Conservation (phyloP, 2,888 invertebrate species). For the Schrankia costaestrigalis region DNA sequence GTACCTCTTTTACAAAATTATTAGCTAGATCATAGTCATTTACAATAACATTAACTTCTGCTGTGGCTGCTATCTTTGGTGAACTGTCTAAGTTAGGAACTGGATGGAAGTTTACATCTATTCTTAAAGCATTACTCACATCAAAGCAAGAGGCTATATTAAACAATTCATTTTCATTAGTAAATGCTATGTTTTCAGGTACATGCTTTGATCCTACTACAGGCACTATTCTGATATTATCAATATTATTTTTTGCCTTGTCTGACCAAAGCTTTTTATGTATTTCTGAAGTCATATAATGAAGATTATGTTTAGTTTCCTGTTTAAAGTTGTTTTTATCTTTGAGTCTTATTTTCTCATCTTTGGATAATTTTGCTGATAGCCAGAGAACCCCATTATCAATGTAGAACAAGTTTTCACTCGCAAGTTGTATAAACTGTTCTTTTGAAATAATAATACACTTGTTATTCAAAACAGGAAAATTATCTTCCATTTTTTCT, state of each 20-base stretch:
- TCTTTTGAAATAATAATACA: conserved; percentile 64
- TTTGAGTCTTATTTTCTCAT: conserved; percentile 47
- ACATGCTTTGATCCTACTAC: conserved; percentile 56
- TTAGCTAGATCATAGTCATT: conserved; percentile 68
- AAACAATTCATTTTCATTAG: conserved; percentile 59
- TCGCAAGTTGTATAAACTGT: conserved; percentile 60
- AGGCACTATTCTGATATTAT: conserved; percentile 61
- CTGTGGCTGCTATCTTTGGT: conserved; percentile 64
- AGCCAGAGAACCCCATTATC: conserved; percentile 72
- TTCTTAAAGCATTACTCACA: conserved; percentile 33
- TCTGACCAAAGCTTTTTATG: conserved; percentile 62
- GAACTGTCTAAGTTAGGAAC: conserved; percentile 56
- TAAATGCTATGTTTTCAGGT: conserved; percentile 45
- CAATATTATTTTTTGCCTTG: conserved; percentile 32
- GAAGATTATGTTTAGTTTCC: conserved; percentile 50
- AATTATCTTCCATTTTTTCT: conserved; percentile 48
- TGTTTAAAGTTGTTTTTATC: conserved; percentile 31
- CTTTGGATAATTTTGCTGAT: conserved; percentile 51
- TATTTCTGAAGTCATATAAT: conserved; percentile 59
- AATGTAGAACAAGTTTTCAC: conserved; percentile 70
- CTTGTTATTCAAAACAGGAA: conserved; percentile 54
- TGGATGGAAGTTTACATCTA: conserved; percentile 59
- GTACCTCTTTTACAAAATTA: conserved; percentile 79
- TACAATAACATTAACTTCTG: conserved; percentile 62
- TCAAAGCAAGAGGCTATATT: conserved; percentile 57